Evolutionary conservation across 2,888 invertebrate genomes (phyloP).

Genomic region (Melinopterus prodromus): DNA sequence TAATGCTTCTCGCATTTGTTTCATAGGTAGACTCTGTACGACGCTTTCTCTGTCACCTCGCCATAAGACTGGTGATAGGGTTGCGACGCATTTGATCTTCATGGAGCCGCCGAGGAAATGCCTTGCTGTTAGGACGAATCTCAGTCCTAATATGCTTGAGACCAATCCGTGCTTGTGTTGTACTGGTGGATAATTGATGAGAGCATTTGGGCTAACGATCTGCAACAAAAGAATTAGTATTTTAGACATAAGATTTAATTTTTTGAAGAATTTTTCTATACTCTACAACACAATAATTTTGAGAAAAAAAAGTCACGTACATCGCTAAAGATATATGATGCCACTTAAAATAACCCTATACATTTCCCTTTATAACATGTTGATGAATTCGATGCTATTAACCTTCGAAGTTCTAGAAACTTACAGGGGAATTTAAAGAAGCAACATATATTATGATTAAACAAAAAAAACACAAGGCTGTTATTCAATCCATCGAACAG

Average conservation of each 20-base stretch:
- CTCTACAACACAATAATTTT: too few species aligned
- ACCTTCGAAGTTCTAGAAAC: too few species aligned
- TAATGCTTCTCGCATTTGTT: conserved; percentile 69
- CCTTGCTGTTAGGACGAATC: conserved; percentile 63
- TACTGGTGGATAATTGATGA: conserved; percentile 64
- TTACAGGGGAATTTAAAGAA: too few species aligned
- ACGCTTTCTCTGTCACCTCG: conserved; percentile 68
- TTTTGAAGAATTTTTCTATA: too few species aligned
- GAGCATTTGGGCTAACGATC: conserved; percentile 63
- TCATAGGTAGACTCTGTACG: conserved; percentile 65
- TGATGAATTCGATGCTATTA: too few species aligned
- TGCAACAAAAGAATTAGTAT: conserved; percentile 48
- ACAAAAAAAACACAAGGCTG: too few species aligned
- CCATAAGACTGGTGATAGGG: conserved; percentile 68
- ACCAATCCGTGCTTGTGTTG: conserved; percentile 67
- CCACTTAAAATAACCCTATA: too few species aligned
- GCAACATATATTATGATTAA: too few species aligned
- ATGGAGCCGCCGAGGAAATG: conserved; percentile 69
- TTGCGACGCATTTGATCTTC: conserved; percentile 69
- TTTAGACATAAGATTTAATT: not conserved
- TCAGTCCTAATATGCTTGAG: conserved; percentile 66
- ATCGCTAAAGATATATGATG: too few species aligned
- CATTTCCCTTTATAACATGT: too few species aligned
- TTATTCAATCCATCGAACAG: too few species aligned
- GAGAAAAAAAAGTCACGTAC: too few species aligned